Conservation (phyloP, 2,888 invertebrate species). For the Cecidostiba fungosa region DNA sequence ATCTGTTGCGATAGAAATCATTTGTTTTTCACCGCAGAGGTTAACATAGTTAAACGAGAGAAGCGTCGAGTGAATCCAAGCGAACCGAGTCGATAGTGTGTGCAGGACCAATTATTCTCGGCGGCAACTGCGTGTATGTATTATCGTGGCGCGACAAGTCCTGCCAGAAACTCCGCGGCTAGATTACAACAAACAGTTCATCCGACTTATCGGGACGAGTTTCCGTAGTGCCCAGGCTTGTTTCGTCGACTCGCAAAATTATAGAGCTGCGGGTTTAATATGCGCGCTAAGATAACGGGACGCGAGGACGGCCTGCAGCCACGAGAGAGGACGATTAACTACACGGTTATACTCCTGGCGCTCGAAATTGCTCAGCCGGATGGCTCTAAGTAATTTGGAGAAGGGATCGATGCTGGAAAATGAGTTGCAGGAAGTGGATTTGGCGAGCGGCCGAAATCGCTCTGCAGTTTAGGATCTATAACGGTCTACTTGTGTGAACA, state of each 20-base stretch:
- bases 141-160: not conserved
- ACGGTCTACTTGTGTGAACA: not conserved
- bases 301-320: conserved; percentile 42
- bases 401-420: conserved; percentile 20
- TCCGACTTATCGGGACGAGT: conserved; percentile 68
- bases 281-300: conserved; percentile 62
- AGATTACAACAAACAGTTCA: conserved; percentile 68
- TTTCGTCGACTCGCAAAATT: conserved; percentile 63
- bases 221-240: conserved; percentile 61
- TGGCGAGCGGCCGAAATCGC: not conserved
- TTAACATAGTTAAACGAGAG: not conserved
- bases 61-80: conserved; percentile 66
- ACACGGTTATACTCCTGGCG: conserved; percentile 61
- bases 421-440: not conserved
- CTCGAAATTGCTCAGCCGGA: conserved; percentile 62
- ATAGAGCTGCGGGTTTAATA: conserved; percentile 64
- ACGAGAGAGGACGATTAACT: conserved; percentile 64
- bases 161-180: conserved; percentile 64
- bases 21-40: too few species aligned
- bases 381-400: conserved; percentile 56
- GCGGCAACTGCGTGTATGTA: conserved; percentile 40
- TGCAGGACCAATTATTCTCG: conserved; percentile 58
- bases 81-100: conserved; percentile 60
- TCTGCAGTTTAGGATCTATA: too few species aligned
- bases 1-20: too few species aligned